These are phyloP conservation scores for Neofelis nebulosa DNA, from an alignment of 2,113 vertebrate species.

Conservation along the genomic window DNA sequence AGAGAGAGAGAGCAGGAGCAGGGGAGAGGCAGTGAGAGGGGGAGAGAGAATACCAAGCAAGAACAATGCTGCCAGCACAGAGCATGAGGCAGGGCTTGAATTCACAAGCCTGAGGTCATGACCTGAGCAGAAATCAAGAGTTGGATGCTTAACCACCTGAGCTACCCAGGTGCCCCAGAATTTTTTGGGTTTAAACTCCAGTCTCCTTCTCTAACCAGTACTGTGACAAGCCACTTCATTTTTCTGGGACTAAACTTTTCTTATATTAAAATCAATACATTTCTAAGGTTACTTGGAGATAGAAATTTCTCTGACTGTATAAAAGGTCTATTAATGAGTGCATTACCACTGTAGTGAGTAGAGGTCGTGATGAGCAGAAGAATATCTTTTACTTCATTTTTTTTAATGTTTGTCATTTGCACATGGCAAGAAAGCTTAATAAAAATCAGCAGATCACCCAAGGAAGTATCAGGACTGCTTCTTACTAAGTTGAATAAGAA, in stretches of 20 bases:
- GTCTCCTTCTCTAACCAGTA: background rate
- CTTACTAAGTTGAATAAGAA: background rate
- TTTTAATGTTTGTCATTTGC: background rate
- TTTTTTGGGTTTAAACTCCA: background rate
- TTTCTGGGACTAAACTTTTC: background rate
- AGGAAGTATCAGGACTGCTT: background rate
- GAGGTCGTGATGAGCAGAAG: background rate
- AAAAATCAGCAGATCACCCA: background rate
- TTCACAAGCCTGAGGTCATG: too few relatives aligned
- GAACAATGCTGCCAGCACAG: too few relatives aligned
- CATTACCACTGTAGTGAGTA: background rate
- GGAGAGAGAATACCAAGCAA: too few relatives aligned
- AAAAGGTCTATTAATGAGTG: background rate
- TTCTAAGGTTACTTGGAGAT: background rate
- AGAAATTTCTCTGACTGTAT: background rate
- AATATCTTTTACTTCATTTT: background rate
- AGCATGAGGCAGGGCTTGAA: too few relatives aligned
- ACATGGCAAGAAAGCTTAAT: background rate
- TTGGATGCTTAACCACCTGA: too few relatives aligned
- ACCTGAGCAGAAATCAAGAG: too few relatives aligned
- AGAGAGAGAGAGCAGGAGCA: too few relatives aligned
- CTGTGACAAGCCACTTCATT: background rate
- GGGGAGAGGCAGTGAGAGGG: too few relatives aligned
- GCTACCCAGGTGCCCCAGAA: too few relatives aligned
- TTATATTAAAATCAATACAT: constrained; percentile 3